Evolutionary conservation across 2,888 invertebrate genomes (phyloP).

Genomic region (Eupithecia dodoneata): DNA sequence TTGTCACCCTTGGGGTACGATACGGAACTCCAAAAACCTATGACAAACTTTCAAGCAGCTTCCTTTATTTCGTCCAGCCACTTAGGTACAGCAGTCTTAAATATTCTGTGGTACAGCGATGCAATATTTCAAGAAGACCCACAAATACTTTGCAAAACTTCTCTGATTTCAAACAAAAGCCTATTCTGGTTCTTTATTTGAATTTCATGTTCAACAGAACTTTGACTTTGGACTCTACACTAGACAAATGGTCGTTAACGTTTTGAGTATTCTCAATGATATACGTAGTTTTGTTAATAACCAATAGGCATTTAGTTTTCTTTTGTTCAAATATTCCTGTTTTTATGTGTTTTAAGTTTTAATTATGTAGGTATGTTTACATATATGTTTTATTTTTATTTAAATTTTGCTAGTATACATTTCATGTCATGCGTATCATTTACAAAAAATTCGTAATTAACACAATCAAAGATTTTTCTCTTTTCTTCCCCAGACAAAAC

Average conservation of each 20-base stretch:
- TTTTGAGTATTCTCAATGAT: not conserved
- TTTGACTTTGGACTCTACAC: not conserved
- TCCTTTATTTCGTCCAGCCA: not conserved
- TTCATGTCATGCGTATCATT: not conserved
- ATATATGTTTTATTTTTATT: no score
- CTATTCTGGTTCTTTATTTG: constrained; percentile 1
- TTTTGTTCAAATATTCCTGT: not conserved
- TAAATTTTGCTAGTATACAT: no score
- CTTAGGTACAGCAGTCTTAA: not conserved
- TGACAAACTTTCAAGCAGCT: not conserved
- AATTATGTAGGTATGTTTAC: no score
- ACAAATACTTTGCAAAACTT: not conserved
- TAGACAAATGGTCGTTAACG: not conserved
- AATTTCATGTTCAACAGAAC: not conserved
- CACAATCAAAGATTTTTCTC: not conserved
- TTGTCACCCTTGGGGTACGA: not conserved
- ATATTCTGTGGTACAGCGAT: not conserved
- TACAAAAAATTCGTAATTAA: not conserved
- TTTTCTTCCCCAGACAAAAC: not conserved
- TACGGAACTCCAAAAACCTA: not conserved
- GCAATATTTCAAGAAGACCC: not conserved
- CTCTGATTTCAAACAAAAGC: constrained; percentile 10
- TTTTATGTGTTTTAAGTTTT: not conserved
- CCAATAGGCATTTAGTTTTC: not conserved
- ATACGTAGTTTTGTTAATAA: not conserved